Percentiles rank a stretch among this genome's conserved stretches.
Conservation (phyloP, 2,113 vertebrate genomes). For the Heteronetta atricapilla region DNA sequence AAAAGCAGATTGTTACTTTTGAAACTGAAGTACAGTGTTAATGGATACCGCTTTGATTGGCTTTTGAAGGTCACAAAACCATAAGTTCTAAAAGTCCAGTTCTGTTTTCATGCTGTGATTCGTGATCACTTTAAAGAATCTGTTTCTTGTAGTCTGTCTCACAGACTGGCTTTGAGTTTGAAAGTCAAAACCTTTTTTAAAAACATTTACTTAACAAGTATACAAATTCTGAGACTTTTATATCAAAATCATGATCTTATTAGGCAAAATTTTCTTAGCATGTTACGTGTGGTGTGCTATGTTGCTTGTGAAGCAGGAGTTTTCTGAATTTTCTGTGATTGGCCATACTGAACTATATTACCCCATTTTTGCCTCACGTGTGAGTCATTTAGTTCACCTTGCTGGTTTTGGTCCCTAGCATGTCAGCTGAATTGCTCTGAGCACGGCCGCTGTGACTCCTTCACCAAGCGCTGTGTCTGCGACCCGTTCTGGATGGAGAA, state of each 20-base stretch:
- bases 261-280: background rate
- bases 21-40: background rate
- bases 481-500: slow-evolving; percentile 99
- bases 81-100: background rate
- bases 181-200: background rate
- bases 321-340: background rate
- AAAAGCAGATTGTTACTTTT: background rate
- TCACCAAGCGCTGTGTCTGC: slow-evolving; percentile 92
- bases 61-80: too few species aligned
- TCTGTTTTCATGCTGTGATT: background rate
- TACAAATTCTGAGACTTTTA: background rate
- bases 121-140: background rate
- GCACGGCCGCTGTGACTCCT: slow-evolving; percentile 92
- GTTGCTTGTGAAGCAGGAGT: background rate
- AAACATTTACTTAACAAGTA: background rate
- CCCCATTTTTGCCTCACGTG: background rate
- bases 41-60: background rate
- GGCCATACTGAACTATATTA: accelerated
- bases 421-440: slow-evolving; percentile 96
- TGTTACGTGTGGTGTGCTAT: accelerated
- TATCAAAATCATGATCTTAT: background rate
- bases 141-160: background rate
- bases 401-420: slow-evolving; percentile 74
- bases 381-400: background rate
- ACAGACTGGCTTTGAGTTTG: background rate